Evolutionary conservation across 2,888 invertebrate species (phyloP).

Genomic region (Epinotia nisella): DNA sequence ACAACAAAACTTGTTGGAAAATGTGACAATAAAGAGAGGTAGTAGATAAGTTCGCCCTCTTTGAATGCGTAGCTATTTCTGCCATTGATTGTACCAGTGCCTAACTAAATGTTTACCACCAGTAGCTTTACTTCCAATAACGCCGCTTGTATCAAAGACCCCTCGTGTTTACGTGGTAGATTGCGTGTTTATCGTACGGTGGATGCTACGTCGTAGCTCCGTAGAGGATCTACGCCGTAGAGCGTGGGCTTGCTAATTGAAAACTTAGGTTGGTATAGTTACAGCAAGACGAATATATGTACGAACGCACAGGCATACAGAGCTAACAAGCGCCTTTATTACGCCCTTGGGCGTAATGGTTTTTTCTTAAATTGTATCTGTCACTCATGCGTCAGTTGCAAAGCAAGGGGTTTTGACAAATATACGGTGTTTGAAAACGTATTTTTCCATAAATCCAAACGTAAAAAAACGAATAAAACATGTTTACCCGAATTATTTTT

Average conservation of each 20-base stretch:
- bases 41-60: neutral
- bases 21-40: too few relatives aligned
- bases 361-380: too few relatives aligned
- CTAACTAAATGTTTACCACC: neutral
- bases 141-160: constrained; percentile 26
- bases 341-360: too few relatives aligned
- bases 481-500: too few relatives aligned
- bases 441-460: too few relatives aligned
- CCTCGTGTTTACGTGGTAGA: constrained; percentile 32
- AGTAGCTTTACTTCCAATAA: constrained; percentile 25
- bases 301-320: too few relatives aligned
- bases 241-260: constrained; percentile 14
- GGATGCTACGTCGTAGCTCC: constrained; percentile 20
- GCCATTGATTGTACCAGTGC: neutral
- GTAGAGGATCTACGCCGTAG: constrained; percentile 39
- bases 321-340: too few relatives aligned
- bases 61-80: neutral
- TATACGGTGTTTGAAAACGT: too few relatives aligned
- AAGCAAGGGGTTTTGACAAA: too few relatives aligned
- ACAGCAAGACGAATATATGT: neutral
- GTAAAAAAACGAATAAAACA: too few relatives aligned
- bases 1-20: too few relatives aligned
- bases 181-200: constrained; percentile 35
- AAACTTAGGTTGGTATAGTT: neutral
- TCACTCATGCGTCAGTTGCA: too few relatives aligned